These are phyloP conservation scores for Arizona elegans DNA, from an alignment of 2,113 vertebrate genomes.

Conservation along the genomic window DNA sequence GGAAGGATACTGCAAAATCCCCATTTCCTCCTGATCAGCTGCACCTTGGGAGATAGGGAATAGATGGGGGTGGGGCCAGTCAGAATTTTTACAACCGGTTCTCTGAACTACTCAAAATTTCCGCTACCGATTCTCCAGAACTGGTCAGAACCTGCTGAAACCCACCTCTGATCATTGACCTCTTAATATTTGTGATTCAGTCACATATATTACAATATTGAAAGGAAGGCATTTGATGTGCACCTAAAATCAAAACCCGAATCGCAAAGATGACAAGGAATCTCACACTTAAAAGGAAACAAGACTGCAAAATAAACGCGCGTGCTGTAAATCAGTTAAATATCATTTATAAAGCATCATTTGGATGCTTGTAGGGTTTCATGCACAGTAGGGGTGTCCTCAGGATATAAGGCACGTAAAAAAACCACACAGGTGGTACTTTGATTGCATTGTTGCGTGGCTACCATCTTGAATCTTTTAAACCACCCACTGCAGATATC, in stretches of 20 bases:
- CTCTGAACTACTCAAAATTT: too few relatives aligned
- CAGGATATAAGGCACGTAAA: neutral
- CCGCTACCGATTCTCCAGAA: too few relatives aligned
- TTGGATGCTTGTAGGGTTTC: neutral
- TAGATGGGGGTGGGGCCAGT: too few relatives aligned
- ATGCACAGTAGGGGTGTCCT: neutral
- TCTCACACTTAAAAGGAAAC: neutral
- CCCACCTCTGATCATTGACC: neutral
- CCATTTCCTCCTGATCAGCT: too few relatives aligned
- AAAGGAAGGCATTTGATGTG: neutral
- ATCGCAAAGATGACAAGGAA: neutral
- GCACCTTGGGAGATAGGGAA: too few relatives aligned
- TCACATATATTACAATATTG: neutral
- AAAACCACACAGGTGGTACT: neutral
- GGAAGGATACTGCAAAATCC: too few relatives aligned
- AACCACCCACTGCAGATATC: neutral
- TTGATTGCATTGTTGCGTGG: neutral
- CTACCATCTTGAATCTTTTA: neutral
- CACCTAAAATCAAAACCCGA: neutral
- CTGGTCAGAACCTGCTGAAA: too few relatives aligned
- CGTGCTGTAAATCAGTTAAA: neutral
- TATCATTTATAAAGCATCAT: neutral
- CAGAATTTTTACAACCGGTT: too few relatives aligned
- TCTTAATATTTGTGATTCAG: neutral
- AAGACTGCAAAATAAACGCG: neutral